Conservation (phyloP, 2,113 vertebrate species). For the Corynorhinus townsendii region DNA sequence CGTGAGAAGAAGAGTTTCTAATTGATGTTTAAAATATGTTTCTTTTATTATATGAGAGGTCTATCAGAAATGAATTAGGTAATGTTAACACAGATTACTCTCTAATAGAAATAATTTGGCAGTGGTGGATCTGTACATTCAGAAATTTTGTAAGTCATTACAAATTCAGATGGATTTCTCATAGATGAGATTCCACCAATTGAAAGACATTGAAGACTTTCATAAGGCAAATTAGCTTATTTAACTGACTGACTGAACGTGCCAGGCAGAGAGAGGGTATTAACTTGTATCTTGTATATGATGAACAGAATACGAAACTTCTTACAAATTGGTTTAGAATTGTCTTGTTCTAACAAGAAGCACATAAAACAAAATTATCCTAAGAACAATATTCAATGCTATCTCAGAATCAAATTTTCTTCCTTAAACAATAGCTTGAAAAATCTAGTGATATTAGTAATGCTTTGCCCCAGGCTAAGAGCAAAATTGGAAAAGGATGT, state of each 20-base stretch:
- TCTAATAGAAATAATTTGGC: constrained; percentile 1
- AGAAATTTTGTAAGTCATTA: constrained; percentile 32
- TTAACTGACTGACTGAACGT: constrained; percentile 31
- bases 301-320: constrained; percentile 42
- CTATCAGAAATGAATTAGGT: not conserved
- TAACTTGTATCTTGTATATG: constrained; percentile 2
- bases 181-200: not conserved
- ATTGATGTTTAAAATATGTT: not conserved
- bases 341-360: not conserved
- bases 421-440: constrained; percentile 29
- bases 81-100: not conserved
- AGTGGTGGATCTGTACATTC: not conserved
- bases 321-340: not conserved
- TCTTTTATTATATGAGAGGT: not conserved
- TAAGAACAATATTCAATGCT: constrained; percentile 9
- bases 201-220: constrained; percentile 27
- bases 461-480: not conserved
- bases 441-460: not conserved
- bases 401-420: constrained; percentile 21
- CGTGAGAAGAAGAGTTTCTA: not conserved
- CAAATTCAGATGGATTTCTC: constrained; percentile 46
- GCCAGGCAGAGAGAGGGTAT: not conserved
- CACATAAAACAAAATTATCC: constrained; percentile 4
- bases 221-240: constrained; percentile 18
- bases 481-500: not conserved